A percentile compares a stretch with the other conserved stretches of the same genome.
These are phyloP conservation scores for Mythimna impura DNA, from an alignment of 2,888 invertebrate species.

Conservation along the genomic window DNA sequence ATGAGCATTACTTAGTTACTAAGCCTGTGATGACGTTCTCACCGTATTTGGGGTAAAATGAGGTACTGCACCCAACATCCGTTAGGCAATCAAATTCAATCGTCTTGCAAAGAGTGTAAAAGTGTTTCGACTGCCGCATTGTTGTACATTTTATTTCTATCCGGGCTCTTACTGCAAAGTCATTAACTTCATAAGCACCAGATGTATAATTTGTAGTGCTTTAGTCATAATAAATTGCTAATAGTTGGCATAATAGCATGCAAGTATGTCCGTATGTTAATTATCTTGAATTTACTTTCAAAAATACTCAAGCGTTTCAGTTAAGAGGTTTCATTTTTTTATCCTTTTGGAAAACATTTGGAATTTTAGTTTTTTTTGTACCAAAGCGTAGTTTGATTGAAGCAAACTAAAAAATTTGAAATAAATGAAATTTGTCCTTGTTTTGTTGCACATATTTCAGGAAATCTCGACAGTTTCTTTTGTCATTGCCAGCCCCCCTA, in stretches of 20 bases:
- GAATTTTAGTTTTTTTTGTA: not conserved
- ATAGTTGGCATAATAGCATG: constrained; percentile 44
- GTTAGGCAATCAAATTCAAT: constrained; percentile 11
- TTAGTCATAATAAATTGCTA: constrained; percentile 49
- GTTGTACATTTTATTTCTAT: constrained; percentile 19
- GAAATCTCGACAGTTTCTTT: too few relatives aligned
- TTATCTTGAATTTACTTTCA: constrained; percentile 57
- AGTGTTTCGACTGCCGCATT: constrained; percentile 20
- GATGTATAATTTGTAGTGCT: constrained; percentile 56
- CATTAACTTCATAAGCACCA: constrained; percentile 49
- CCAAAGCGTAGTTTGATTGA: not conserved
- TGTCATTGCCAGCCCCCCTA: too few relatives aligned
- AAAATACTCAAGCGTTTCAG: constrained; percentile 49
- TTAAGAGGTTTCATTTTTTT: constrained; percentile 8
- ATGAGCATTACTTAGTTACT: constrained; percentile 21
- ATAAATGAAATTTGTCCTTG: not conserved
- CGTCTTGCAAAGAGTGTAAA: not conserved
- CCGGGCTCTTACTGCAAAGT: constrained; percentile 13
- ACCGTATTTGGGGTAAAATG: constrained; percentile 26
- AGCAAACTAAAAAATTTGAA: not conserved
- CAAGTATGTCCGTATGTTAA: constrained; percentile 44
- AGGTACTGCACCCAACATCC: not conserved
- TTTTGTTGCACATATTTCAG: too few relatives aligned
- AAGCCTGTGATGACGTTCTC: constrained; percentile 22
- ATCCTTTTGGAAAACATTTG: not conserved